Conservation (phyloP, 2,797 vertebrate genomes). For the Clarias pachynema region DNA sequence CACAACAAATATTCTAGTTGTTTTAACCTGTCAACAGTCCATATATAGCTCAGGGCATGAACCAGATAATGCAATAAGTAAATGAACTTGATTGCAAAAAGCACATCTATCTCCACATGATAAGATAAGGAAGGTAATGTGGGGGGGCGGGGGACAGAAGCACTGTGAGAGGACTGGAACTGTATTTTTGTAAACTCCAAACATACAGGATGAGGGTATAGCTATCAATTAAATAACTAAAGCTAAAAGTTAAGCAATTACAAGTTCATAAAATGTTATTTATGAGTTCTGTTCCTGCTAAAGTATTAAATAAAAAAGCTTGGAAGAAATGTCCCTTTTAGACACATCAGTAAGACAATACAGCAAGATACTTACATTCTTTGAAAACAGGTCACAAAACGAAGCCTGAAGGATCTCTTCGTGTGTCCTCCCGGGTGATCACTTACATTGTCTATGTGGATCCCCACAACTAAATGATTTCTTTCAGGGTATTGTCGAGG, state of each 20-base stretch:
- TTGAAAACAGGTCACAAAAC: conserved; percentile 5
- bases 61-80: conserved; percentile 54
- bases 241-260: neutral
- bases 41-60: neutral
- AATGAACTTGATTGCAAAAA: conserved; percentile 49
- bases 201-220: conserved; percentile 35
- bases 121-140: conserved; percentile 62
- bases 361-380: neutral
- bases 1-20: conserved; percentile 6
- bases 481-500: neutral
- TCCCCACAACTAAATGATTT: neutral
- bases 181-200: conserved; percentile 66
- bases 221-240: neutral
- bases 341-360: neutral
- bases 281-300: neutral
- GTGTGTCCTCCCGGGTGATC: neutral
- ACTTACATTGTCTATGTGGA: neutral
- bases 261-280: neutral
- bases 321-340: neutral
- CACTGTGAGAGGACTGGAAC: conserved; percentile 62
- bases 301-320: neutral
- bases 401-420: neutral
- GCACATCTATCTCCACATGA: conserved; percentile 64
- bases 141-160: conserved; percentile 50
- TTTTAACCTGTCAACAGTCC: conserved; percentile 5